Percentiles rank a stretch among this genome's conserved stretches.
These are phyloP conservation scores for Asarcornis scutulata DNA, from an alignment of 2,113 vertebrate species.

Conservation along the genomic window DNA sequence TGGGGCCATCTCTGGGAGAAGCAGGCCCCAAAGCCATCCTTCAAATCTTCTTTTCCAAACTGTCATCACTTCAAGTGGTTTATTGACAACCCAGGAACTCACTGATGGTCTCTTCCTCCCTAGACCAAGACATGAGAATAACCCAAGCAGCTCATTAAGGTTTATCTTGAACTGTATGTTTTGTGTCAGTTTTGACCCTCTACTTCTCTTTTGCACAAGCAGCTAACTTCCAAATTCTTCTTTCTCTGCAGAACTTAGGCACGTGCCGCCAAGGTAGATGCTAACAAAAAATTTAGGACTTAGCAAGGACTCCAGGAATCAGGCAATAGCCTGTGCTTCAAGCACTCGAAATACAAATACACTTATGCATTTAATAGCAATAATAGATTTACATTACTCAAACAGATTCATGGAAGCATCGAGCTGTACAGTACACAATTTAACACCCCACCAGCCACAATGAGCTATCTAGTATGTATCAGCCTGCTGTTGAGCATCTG, in stretches of 20 bases:
- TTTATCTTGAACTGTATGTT: not conserved
- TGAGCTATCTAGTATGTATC: not conserved
- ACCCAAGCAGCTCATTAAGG: not conserved
- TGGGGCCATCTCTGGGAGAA: not conserved
- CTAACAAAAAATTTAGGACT: not conserved
- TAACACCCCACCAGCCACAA: not conserved
- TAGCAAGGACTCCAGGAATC: not conserved
- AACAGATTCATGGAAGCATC: not conserved
- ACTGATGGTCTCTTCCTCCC: not conserved
- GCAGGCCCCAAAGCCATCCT: not conserved
- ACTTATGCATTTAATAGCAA: not conserved
- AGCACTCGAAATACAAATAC: not conserved
- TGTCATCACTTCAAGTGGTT: not conserved
- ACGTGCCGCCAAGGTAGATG: not conserved
- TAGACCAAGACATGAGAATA: not conserved
- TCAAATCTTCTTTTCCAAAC: not conserved
- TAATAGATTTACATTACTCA: not conserved
- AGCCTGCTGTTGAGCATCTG: not conserved
- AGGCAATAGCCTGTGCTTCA: not conserved
- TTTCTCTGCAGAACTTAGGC: not conserved
- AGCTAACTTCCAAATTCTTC: not conserved
- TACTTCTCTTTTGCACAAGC: not conserved
- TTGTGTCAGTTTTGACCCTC: not conserved
- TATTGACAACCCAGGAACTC: not conserved
- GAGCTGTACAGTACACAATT: not conserved